Conservation (phyloP, 2,113 vertebrate genomes). For the Sturnus vulgaris region DNA sequence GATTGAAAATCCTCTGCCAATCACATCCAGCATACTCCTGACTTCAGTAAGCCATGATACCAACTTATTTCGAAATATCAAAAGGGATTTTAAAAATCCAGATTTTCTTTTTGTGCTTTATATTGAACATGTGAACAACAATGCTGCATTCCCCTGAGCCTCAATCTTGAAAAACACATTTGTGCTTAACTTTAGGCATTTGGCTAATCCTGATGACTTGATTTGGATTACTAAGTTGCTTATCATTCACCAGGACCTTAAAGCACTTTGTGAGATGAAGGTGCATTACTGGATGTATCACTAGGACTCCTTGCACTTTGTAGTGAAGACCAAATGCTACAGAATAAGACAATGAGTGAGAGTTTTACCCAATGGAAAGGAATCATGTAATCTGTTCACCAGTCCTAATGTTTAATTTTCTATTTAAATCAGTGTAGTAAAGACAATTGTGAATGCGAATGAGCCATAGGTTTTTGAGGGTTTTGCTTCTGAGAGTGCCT, state of each 20-base stretch:
- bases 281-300: neutral
- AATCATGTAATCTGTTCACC: neutral
- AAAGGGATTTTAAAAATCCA: neutral
- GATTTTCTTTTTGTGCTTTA: neutral
- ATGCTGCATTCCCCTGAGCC: neutral
- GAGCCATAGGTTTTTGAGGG: neutral
- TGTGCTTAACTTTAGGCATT: slow-evolving; percentile 27
- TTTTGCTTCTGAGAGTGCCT: neutral
- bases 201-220: slow-evolving; percentile 37
- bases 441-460: neutral
- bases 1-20: neutral
- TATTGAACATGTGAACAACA: neutral
- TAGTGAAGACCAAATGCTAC: neutral
- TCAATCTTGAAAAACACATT: neutral
- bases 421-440: neutral
- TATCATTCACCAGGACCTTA: slow-evolving; percentile 1
- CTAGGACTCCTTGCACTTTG: neutral
- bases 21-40: neutral
- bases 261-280: slow-evolving; percentile 16
- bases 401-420: neutral
- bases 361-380: neutral
- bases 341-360: neutral
- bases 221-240: slow-evolving; percentile 20
- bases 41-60: neutral
- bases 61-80: neutral